Evolutionary conservation across 30 jellyfish, hydroid and myxozoan genomes (phyloP).

Genomic region (Pelagia noctiluca): DNA sequence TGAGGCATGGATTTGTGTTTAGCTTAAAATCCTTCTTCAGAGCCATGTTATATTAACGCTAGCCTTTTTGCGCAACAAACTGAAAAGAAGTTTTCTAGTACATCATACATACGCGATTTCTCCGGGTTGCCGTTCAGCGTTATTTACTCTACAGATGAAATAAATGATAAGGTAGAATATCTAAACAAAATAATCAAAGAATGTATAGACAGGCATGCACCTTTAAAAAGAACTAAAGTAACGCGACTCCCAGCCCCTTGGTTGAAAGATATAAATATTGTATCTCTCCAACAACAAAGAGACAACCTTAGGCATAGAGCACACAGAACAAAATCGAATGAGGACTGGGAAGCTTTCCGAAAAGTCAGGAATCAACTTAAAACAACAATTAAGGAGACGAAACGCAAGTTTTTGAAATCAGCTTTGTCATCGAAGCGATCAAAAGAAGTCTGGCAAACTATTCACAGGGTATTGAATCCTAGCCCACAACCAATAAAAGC

Average conservation of each 20-base stretch:
- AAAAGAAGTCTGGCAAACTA: constrained; percentile 79
- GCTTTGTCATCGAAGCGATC: constrained; percentile 43
- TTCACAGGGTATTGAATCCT: too few species aligned
- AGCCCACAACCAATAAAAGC: too few species aligned
- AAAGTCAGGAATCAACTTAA: constrained; percentile 37
- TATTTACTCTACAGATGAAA: constrained; percentile 52
- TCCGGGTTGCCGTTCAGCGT: constrained; percentile 63
- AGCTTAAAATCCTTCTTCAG: too few species aligned
- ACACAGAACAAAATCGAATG: too few species aligned
- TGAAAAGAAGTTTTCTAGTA: too few species aligned
- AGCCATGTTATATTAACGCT: too few species aligned
- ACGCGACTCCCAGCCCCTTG: constrained; percentile 84
- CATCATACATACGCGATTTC: too few species aligned
- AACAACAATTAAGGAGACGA: constrained; percentile 34
- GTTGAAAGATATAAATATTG: constrained; percentile 64
- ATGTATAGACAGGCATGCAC: constrained; percentile 75
- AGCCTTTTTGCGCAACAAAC: too few species aligned
- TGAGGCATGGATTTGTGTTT: too few species aligned
- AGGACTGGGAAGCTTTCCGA: too few species aligned
- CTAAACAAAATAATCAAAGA: constrained; percentile 48
- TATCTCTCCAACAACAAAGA: too few species aligned
- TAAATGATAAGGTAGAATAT: constrained; percentile 62
- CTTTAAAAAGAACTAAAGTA: constrained; percentile 57
- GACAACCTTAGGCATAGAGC: too few species aligned
- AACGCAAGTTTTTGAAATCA: constrained; percentile 19